Evolutionary conservation across 1,140 invertebrate genomes (phyloP), one percentile per base, ranked within the genome.

Genomic region (Dendroctonus ponderosae): DNA sequence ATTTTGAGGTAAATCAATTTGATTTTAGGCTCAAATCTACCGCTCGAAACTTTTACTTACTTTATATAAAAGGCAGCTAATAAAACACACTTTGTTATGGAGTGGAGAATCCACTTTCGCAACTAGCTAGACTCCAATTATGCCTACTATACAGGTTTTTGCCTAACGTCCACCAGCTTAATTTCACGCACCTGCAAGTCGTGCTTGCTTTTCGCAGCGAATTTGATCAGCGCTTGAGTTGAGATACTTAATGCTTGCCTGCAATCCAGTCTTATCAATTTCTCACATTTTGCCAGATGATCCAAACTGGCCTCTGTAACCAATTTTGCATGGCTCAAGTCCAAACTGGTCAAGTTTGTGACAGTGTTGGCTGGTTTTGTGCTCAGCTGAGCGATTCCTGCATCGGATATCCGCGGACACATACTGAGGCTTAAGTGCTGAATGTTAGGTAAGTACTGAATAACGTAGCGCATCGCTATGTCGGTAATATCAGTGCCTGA

Each of bases 401-500:
- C 89, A 77, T 96, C 92, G 0, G 92, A 93, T 7, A 97, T 84
- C n/a, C 91, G 84, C 42, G 89, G 87, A 79, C 93, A 96, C 40
- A 89, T 91, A 11, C 91, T 93, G 7, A 96, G 80, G 80, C 94
- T 91, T 51, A 97, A 79, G 50, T 85, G 84, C 26, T 85, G 82
- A 48, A 97, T 77, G 70, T 85, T 82, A 0, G 88, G 87, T 52
- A 95, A 74, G 72, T 93, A 89, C 78, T 93, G 88, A 0, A 87
- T 86, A 5, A 94, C 86, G 60, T 92, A 87, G 11, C 91, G 84
- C 71, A 97, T 83, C 0, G 93, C 89, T 12, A 93, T 87, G 76
- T 97, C 94, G 0, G 92, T 91, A 44, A 97, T 87, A 70, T 96
- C 92, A 4, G 92, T 94, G 38, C 94, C 94, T 42, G 91, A 88